phyloP scores from a whole-genome alignment of 2,888 invertebrate genomes.

The Agonopterix subpropinquella region DNA sequence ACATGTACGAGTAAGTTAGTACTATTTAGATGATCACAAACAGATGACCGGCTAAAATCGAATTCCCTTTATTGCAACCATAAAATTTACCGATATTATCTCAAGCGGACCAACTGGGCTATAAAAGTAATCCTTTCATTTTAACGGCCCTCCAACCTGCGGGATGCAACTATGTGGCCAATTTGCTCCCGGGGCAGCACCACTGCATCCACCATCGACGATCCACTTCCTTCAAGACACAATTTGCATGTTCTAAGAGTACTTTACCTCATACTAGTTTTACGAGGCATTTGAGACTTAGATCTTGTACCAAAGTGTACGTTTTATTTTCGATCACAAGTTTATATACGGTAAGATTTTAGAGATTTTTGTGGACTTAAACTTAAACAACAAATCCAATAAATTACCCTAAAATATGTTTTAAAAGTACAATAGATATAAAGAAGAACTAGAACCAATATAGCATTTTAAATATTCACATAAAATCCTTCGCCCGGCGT shows the following conservation, averaged over 20 bases:
- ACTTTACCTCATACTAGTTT: no score
- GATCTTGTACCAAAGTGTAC: neutral
- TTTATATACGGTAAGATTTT: no score
- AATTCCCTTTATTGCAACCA: conserved; percentile 69
- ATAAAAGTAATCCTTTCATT: conserved; percentile 73
- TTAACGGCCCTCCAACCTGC: conserved; percentile 68
- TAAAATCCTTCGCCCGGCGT: conserved; percentile 65
- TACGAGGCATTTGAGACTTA: no score
- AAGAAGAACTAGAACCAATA: conserved; percentile 65
- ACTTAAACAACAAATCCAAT: conserved; percentile 15
- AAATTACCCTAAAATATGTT: conserved; percentile 36
- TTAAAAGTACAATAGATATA: conserved; percentile 42
- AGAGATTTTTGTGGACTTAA: neutral
- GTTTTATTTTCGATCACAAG: neutral
- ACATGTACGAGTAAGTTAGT: no score
- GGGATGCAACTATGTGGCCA: conserved; percentile 64
- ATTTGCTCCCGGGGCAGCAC: conserved; percentile 34
- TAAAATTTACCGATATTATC: conserved; percentile 73
- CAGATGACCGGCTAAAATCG: conserved; percentile 68
- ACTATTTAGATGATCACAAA: conserved; percentile 48
- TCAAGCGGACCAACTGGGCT: conserved; percentile 62
- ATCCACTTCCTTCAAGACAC: conserved; percentile 24
- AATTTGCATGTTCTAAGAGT: conserved; percentile 26
- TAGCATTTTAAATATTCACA: conserved; percentile 72
- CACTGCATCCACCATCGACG: conserved; percentile 26